Evolutionary conservation across 2,888 invertebrate species (phyloP).

Genomic region (Parnassius smintheus): DNA sequence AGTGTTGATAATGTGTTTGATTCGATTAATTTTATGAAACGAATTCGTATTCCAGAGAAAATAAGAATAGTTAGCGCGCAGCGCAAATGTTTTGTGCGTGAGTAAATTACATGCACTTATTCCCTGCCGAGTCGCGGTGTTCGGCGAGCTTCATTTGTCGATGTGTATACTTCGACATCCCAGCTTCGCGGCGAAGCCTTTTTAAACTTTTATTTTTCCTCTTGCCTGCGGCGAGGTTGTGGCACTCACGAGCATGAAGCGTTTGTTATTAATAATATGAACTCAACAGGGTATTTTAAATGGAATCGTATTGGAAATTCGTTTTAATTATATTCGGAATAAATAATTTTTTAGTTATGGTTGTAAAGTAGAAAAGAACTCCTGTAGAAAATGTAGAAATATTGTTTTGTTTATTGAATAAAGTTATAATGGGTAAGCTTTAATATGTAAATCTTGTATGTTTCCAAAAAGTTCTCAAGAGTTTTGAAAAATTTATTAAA

Average conservation of each 20-base stretch:
- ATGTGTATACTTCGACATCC: slow-evolving; percentile 58
- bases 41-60: slow-evolving; percentile 12
- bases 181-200: slow-evolving; percentile 67
- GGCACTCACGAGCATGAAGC: slow-evolving; percentile 46
- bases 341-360: not conserved
- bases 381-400: no score
- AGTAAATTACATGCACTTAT: slow-evolving; percentile 59
- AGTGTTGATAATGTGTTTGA: slow-evolving; percentile 23
- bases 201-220: slow-evolving; percentile 77
- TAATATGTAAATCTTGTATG: no score
- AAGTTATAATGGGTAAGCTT: no score
- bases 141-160: slow-evolving; percentile 52
- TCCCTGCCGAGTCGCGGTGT: slow-evolving; percentile 54
- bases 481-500: no score
- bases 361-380: not conserved
- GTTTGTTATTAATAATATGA: slow-evolving; percentile 31
- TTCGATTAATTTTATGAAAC: slow-evolving; percentile 5
- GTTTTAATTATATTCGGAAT: not conserved
- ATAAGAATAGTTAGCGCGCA: slow-evolving; percentile 31
- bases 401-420: no score
- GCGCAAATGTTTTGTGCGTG: slow-evolving; percentile 40
- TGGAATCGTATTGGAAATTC: slow-evolving; percentile 17
- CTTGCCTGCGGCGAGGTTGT: slow-evolving; percentile 59
- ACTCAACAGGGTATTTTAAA: slow-evolving; percentile 13
- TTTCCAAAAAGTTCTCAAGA: no score